Conservation (phyloP, 2,888 invertebrate species). For the Flabesymbios commensalis region DNA sequence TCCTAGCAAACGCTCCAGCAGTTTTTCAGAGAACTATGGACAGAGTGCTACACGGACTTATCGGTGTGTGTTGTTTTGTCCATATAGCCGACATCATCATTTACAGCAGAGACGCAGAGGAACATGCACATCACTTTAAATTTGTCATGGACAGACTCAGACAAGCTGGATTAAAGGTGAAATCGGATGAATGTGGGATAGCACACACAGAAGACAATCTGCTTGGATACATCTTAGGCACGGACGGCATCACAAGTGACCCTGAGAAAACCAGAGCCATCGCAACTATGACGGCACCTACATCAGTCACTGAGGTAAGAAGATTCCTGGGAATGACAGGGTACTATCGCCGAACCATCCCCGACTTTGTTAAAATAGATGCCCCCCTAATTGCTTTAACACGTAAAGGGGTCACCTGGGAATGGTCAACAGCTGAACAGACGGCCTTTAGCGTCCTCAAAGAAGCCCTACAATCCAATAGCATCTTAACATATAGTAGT, state of each 20-base stretch:
- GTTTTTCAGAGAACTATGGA: constrained; percentile 24
- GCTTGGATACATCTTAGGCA: constrained; percentile 28
- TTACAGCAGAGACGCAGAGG: neutral
- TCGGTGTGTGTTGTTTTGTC: neutral
- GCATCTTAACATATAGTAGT: too few relatives aligned
- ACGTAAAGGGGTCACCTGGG: constrained; percentile 1
- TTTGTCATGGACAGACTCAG: neutral
- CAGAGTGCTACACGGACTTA: neutral
- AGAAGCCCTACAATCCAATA: too few relatives aligned
- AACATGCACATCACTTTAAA: neutral
- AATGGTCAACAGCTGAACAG: constrained; percentile 5
- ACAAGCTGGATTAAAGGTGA: neutral
- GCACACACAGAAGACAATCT: constrained; percentile 8
- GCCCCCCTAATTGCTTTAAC: constrained; percentile 5
- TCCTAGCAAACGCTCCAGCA: constrained; percentile 21
- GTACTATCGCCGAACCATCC: constrained; percentile 17
- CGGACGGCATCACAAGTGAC: constrained; percentile 22
- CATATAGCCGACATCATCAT: neutral
- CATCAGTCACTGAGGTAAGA: constrained; percentile 5
- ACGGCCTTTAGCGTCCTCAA: neutral
- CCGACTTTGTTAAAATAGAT: constrained; percentile 10
- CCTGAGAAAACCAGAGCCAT: constrained; percentile 23
- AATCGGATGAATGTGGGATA: neutral
- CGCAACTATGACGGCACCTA: neutral
- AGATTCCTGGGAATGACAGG: constrained; percentile 19